Percentiles rank a stretch among this genome's conserved stretches.
Evolutionary conservation across 2,888 invertebrate genomes (phyloP).

Genomic region (Drosophila mettleri): DNA sequence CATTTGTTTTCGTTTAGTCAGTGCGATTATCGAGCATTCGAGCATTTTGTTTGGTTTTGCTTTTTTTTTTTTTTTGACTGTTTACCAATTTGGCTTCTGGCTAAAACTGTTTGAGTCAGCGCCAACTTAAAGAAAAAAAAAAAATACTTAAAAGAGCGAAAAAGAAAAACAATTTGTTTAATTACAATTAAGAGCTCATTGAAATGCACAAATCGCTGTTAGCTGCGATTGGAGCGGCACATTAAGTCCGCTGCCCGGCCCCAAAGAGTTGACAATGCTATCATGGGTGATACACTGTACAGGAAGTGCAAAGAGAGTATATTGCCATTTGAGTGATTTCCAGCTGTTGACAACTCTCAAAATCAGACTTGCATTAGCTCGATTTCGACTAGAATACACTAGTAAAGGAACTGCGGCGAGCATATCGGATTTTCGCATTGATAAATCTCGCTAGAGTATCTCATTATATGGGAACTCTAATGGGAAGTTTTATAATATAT

Average conservation of each 20-base stretch:
- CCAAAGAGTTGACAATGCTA: slow-evolving; percentile 30
- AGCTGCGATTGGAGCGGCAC: slow-evolving; percentile 25
- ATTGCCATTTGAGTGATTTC: no score
- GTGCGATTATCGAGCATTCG: slow-evolving; percentile 46
- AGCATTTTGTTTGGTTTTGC: no score
- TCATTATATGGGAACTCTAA: neutral
- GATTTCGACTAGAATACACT: neutral
- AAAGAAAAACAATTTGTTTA: slow-evolving; percentile 45
- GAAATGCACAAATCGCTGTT: slow-evolving; percentile 56
- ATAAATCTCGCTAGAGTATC: neutral
- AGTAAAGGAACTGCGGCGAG: neutral
- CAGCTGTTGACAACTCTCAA: no score
- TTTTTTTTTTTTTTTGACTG: slow-evolving; percentile 21
- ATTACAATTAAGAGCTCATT: slow-evolving; percentile 49
- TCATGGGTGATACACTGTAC: neutral
- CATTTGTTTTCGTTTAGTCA: slow-evolving; percentile 19
- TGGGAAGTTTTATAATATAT: neutral
- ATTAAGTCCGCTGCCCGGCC: slow-evolving; percentile 41
- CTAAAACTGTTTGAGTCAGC: slow-evolving; percentile 48
- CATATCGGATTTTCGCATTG: neutral
- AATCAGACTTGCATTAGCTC: no score
- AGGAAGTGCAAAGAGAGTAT: neutral
- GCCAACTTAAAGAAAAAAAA: slow-evolving; percentile 27
- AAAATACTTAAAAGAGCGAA: slow-evolving; percentile 9
- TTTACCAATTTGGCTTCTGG: slow-evolving; percentile 44